Percentiles rank a stretch among this genome's conserved stretches.
These are phyloP conservation scores for Crematogaster levior DNA, from an alignment of 2,888 invertebrate species.

Conservation along the genomic window DNA sequence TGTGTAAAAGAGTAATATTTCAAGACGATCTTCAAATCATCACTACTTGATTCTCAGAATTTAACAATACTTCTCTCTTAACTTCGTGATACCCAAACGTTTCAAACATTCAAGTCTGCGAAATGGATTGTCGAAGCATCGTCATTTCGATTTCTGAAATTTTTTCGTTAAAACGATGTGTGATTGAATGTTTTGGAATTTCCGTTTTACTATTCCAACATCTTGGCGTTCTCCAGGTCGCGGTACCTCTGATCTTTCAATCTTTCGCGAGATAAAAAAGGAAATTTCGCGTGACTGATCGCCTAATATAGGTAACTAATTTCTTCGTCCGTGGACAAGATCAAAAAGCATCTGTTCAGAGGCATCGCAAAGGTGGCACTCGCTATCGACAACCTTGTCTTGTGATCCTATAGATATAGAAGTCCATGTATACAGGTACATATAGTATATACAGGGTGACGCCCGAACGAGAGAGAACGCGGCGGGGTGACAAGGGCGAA, in stretches of 20 bases:
- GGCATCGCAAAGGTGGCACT: conserved; percentile 66
- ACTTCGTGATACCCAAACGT: neutral
- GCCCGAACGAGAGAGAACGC: conserved; percentile 54
- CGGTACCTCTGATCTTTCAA: neutral
- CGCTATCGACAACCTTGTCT: conserved; percentile 73
- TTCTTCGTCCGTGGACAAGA: conserved; percentile 12
- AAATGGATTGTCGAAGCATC: neutral
- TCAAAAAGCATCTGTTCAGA: conserved; percentile 32
- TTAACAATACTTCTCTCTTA: too few species aligned
- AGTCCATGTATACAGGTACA: conserved; percentile 42
- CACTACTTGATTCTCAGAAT: neutral
- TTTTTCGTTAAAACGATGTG: too few species aligned
- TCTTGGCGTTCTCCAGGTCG: neutral
- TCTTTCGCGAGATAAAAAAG: neutral
- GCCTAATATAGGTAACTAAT: neutral
- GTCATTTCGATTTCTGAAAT: neutral
- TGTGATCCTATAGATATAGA: conserved; percentile 48
- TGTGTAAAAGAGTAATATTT: neutral
- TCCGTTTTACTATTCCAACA: neutral
- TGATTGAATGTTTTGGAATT: neutral
- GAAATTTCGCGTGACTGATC: neutral
- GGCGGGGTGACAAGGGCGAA: conserved; percentile 48
- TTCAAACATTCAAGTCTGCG: neutral
- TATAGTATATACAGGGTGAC: conserved; percentile 53
- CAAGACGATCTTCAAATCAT: neutral